Evolutionary conservation across 2,888 invertebrate species (phyloP), one percentile per base, ranked within the genome.

Genomic region (Drosophila prolongata): DNA sequence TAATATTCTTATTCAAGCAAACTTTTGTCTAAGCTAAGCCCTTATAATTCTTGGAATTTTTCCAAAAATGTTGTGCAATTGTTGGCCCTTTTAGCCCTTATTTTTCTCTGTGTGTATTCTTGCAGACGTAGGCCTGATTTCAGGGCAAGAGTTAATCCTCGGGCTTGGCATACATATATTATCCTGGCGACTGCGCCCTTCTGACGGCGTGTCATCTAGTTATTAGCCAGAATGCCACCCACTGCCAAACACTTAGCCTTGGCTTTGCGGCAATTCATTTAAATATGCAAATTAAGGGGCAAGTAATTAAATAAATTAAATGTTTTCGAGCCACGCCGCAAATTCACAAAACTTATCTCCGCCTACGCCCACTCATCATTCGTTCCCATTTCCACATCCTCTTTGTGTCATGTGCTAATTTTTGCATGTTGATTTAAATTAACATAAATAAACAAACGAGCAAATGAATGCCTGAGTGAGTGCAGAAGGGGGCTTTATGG

Each of bases 261-360:
- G 66, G 66, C 68, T 70, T 68, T 38, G 66, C 38, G 66, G 66
- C 66, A 66, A 81, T 81, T 81, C 82, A 85, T 87, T 83, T 87
- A 75, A 87, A 83, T 83, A 83, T 87, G 83, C 81, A 85, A 83
- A 83, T 83, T 73, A 87, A 81, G 83, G 87, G 76, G 68, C 87
- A 74, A 80, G 87, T 83, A 87, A 83, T 83, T 83, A 83, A 87
- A 72, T 87, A 87, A 87, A 83, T 87, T 78, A 87, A 88, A 83
- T 88, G 84, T 56, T 71, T 68, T 72, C 30, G 40, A 68, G 56
- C 58, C 71, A 61, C 66, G 52, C 57, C 53, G 35, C 44, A 57
- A 27, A 27, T 24, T 27, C 54, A 24, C 50, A 55, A 44, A 43
- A 58, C 40, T 40, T 6, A 54, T 55, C 66, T 44, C 30, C 47